A percentile compares a stretch with the other conserved stretches of the same genome.
These are phyloP conservation scores for Xenopus tropicalis DNA, from an alignment of 2,113 vertebrate genomes.

Conservation along the genomic window UCB_Xtro_10.0 CM004447.2:75958001-75958500, in stretches of 20 bases:
- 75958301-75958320: conserved; percentile 22
- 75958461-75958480: too few species aligned
- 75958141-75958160: conserved; percentile 21
- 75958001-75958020: too few species aligned
- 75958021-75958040: too few species aligned
- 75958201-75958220: conserved; percentile 43
- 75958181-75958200: conserved; percentile 32
- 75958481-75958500: too few species aligned
- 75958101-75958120: conserved; percentile 5
- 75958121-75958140: conserved; percentile 15
- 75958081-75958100: too few species aligned
- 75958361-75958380: neutral
- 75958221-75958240: conserved; percentile 38
- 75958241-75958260: conserved; percentile 41
- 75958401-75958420: neutral
- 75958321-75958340: conserved; percentile 8
- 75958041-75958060: too few species aligned
- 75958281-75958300: conserved; percentile 25
- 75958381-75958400: neutral
- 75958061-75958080: too few species aligned
- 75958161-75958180: conserved; percentile 15
- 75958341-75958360: conserved; percentile 8
- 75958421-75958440: too few species aligned
- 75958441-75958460: too few species aligned
- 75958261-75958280: conserved; percentile 39